Conservation (phyloP, 2,888 invertebrate genomes). For the Eumerus sabulonum region DNA sequence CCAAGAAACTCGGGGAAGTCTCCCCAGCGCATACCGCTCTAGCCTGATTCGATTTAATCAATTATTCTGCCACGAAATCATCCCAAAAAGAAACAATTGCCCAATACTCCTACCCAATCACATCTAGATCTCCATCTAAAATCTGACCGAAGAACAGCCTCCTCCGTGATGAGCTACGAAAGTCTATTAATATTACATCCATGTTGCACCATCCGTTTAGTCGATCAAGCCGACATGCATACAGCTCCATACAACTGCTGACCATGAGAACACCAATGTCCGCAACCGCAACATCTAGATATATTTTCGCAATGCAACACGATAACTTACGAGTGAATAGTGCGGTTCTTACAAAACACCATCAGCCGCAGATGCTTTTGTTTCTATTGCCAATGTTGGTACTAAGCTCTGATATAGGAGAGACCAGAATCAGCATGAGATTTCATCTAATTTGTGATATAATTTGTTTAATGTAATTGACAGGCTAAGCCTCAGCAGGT, state of each 20-base stretch:
- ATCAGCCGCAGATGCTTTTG: conserved; percentile 25
- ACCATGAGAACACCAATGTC: conserved; percentile 62
- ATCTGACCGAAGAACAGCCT: conserved; percentile 9
- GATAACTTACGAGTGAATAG: conserved; percentile 56
- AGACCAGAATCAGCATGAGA: conserved; percentile 70
- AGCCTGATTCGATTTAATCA: conserved; percentile 79
- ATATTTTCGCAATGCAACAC: conserved; percentile 62
- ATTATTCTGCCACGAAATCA: conserved; percentile 73
- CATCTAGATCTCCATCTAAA: conserved; percentile 45
- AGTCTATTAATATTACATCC: conserved; percentile 68
- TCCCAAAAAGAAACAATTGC: conserved; percentile 36
- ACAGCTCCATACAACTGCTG: conserved; percentile 36
- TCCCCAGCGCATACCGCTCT: conserved; percentile 69
- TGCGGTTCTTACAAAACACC: conserved; percentile 55
- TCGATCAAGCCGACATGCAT: conserved; percentile 48
- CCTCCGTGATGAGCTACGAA: conserved; percentile 59
- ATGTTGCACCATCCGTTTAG: conserved; percentile 68
- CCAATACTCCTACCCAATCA: conserved; percentile 8
- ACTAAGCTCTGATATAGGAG: conserved; percentile 50
- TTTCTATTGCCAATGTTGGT: conserved; percentile 45
- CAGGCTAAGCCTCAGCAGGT: conserved; percentile 71
- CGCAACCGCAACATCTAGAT: conserved; percentile 64
- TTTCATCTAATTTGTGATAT: conserved; percentile 73
- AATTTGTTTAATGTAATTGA: conserved; percentile 74
- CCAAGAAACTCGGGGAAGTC: conserved; percentile 1